Percentiles rank a stretch among this genome's conserved stretches.
Conservation (phyloP, 2,888 invertebrate genomes). For the Lithodes maja region DNA sequence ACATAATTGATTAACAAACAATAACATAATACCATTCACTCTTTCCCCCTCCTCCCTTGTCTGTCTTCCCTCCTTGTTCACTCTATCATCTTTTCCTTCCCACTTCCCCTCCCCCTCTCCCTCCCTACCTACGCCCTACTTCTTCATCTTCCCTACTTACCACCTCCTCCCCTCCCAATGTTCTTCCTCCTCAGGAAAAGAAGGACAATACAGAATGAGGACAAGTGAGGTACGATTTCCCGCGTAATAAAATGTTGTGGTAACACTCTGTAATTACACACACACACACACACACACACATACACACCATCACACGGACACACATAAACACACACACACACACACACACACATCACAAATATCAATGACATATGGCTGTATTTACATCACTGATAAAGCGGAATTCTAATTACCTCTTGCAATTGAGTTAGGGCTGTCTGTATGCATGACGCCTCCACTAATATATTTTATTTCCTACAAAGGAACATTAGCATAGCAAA, state of each 20-base stretch:
- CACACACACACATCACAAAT: not conserved
- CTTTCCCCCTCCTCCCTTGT: not conserved
- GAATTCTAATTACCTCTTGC: too few species aligned
- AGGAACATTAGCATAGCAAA: too few species aligned
- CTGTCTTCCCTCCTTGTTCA: not conserved
- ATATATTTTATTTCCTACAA: too few species aligned
- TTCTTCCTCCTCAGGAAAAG: not conserved
- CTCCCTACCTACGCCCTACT: not conserved
- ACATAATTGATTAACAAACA: too few species aligned
- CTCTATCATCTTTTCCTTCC: not conserved
- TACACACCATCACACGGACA: not conserved
- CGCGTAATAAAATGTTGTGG: conserved; percentile 18
- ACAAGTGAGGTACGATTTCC: conserved; percentile 19
- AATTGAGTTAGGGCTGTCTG: too few species aligned
- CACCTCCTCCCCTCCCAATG: not conserved
- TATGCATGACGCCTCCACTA: too few species aligned
- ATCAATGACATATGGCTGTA: too few species aligned
- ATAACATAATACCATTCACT: not conserved
- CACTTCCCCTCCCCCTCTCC: not conserved
- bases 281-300: not conserved
- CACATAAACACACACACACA: not conserved
- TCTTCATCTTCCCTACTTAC: not conserved
- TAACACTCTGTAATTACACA: conserved; percentile 14
- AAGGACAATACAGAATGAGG: conserved; percentile 23
- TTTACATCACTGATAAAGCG: too few species aligned